Evolutionary conservation across 92 coral and sea anemone genomes (phyloP), one percentile per base, ranked within the genome.

Genomic region (Pocillopora meandrina): DNA sequence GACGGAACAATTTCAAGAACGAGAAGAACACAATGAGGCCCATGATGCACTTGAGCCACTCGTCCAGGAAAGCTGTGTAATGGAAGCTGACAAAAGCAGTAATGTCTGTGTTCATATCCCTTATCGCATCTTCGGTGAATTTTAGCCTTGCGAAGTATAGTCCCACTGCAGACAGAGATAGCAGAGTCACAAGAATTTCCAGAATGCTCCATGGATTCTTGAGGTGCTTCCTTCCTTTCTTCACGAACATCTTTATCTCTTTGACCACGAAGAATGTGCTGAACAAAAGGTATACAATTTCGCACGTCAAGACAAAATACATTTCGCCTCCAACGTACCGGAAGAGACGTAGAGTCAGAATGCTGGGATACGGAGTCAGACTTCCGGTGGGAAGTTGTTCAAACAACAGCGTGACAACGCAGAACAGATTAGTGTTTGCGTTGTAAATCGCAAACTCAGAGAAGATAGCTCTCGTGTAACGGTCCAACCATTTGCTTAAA

Each of bases 351-450:
- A 92, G 92, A 26, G 98, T 93, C 59, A 92, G 88, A 65, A 95
- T 92, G 81, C 93, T 91, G 33, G 98, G 98, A 74, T 93, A 93
- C 12, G 94, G 90, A 61, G 87, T 83, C 18, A 91, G 72, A 19
- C 97, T 93, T 19, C 98, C 98, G 35, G 97, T 95, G 18, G 98
- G 89, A 1, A 95, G 95, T 31, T 91, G 95, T 52, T 95, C 98
- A 62, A 89, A 85, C 62, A 95, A 79, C 31, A 95, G 89, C 1
- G 93, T 95, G 2, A 91, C 88, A 56, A 95, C 94, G 62, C 93
- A 87, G 73, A 95, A 95, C 86, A 95, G 89, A 89, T 95, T 95
- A 4, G 97, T 79, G 85, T 91, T 91, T 0, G 98, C 93, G 79
- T 95, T 95, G 92, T 95, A 93, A 71, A 93, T 76, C 2, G 98